phyloP scores from a whole-genome alignment of 2,888 invertebrate genomes.

The Cantharis lateralis region DNA sequence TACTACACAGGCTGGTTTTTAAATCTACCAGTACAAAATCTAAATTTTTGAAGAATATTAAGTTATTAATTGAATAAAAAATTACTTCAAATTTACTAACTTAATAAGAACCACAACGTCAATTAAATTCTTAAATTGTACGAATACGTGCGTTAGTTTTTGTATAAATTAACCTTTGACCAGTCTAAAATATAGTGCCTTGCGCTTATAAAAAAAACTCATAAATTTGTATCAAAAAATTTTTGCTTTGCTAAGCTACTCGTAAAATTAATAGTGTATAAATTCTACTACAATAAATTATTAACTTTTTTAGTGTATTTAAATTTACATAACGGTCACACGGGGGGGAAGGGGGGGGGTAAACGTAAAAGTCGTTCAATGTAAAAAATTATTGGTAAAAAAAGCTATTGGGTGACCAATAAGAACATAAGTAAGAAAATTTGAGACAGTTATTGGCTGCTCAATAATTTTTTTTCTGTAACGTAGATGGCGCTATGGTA shows the following conservation, averaged over 20 bases:
- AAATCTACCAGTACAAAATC: neutral
- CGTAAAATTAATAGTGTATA: neutral
- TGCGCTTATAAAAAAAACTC: constrained; percentile 8
- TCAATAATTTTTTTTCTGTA: neutral
- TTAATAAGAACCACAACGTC: constrained; percentile 6
- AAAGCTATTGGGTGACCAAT: no score
- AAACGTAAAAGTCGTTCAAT: neutral
- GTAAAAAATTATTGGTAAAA: neutral
- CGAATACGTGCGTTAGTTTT: neutral
- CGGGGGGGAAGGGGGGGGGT: neutral
- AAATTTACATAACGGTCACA: neutral
- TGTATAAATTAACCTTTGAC: constrained; percentile 1
- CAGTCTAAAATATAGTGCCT: constrained; percentile 16
- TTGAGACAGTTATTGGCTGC: neutral
- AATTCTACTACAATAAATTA: neutral
- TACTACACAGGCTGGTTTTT: neutral
- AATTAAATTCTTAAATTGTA: neutral
- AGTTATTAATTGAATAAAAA: neutral
- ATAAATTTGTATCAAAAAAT: neutral
- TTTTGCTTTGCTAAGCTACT: neutral
- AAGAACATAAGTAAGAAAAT: no score
- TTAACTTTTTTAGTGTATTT: neutral
- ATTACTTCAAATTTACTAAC: neutral
- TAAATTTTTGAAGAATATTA: neutral
- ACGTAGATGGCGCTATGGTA: neutral